These are phyloP conservation scores for Sanderia malayensis DNA, from an alignment of 30 jellyfish, hydroid and myxozoan species.

Conservation along the genomic window DNA sequence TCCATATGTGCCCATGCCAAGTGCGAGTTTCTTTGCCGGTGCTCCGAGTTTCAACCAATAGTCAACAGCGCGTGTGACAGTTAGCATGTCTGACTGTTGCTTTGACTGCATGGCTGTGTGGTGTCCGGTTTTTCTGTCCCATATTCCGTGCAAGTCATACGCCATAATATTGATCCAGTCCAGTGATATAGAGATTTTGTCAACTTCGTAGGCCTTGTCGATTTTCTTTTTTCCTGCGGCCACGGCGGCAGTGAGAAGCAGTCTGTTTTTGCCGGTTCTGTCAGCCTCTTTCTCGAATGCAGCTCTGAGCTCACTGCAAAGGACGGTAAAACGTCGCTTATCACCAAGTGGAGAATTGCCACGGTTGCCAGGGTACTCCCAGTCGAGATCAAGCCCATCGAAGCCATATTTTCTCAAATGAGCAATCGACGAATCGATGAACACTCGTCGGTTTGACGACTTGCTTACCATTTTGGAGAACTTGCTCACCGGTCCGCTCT, in stretches of 20 bases:
- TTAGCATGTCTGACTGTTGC: constrained; percentile 55
- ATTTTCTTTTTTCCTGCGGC: constrained; percentile 87
- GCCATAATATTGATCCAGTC: background rate
- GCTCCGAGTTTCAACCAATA: constrained; percentile 47
- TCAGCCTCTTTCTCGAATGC: background rate
- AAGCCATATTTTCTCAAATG: background rate
- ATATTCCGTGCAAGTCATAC: constrained; percentile 12
- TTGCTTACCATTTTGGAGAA: constrained; percentile 85
- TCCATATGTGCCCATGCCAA: background rate
- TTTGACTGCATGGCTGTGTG: constrained; percentile 74
- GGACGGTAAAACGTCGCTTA: background rate
- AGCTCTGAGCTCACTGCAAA: background rate
- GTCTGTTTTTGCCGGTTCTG: background rate
- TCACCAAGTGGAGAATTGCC: constrained; percentile 64
- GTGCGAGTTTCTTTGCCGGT: background rate
- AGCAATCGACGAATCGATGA: background rate
- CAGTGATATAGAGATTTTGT: background rate
- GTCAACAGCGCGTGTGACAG: constrained; percentile 70
- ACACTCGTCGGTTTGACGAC: constrained; percentile 51
- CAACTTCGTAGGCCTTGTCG: constrained; percentile 72
- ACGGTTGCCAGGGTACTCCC: constrained; percentile 96
- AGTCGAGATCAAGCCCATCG: constrained; percentile 5
- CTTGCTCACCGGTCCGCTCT: constrained; percentile 70
- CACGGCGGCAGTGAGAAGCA: background rate
- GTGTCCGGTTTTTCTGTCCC: constrained; percentile 95